Base-by-base conservation (phyloP, 2,113 vertebrate species). In the Myotis yumanensis region DNA sequence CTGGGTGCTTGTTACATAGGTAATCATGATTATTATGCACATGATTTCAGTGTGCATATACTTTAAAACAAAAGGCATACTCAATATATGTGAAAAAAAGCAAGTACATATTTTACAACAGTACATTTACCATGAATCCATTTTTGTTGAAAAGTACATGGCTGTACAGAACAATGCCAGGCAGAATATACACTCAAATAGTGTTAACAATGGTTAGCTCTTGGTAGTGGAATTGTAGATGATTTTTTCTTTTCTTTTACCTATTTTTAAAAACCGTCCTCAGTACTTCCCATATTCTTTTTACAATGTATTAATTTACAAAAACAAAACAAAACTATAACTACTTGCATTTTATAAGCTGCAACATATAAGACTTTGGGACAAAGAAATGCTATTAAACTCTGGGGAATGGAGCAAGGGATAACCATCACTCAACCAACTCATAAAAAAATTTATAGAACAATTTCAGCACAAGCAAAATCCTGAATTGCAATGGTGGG, bases 401-500 rank as follows among this genome's bases (percentile, higher is more conserved):
- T 35, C 23, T 4, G 40, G 40, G 59, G 18, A 79, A 84, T 20
- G 16, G 40, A 89, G 25, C 9, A 83, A 90, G 30, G 14, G 64
- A 73, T 76, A 68, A 71, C 32, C 30, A 75, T 22, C 17, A 84
- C 15, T 43, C 81, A 90, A 46, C 4, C 51, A 75, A 76, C 7
- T 22, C 71, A 59, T 35, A n/a, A 92, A 48, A 84, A 62, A 22
- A 37, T 7, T 89, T 59, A 83, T 22, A 82, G 32, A 87, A 66
- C 76, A 14, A 92, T 62, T 95, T 81, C 32, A 37, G 82, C 54
- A 94, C 68, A 75, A 90, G 71, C 75, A 88, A 85, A 94, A 77
- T 40, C 69, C 80, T 62, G 83, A 77, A 83, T 48, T 79, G 90
- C 91, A 79, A 6, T 14, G 86, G 1, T 71, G 83, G 69, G 79